phyloP scores from a whole-genome alignment of 2,113 vertebrate genomes.

The Engystomops pustulosus region DNA sequence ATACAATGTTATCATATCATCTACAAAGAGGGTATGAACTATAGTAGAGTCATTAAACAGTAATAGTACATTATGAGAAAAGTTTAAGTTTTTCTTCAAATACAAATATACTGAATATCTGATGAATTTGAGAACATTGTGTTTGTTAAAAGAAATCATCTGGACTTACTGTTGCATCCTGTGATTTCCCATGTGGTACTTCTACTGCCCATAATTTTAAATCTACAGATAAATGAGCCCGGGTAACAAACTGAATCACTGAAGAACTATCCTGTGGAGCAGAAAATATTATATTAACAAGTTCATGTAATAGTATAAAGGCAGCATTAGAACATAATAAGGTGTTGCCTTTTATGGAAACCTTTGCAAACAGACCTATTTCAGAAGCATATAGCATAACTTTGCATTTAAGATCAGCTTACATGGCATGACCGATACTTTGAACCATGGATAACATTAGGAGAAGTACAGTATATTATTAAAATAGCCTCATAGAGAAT shows the following conservation, averaged over 20 bases:
- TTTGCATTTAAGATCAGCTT: neutral
- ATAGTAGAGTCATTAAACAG: too few relatives aligned
- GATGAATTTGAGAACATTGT: too few relatives aligned
- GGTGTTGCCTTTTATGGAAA: neutral
- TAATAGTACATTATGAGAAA: too few relatives aligned
- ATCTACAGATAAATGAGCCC: conserved; percentile 75
- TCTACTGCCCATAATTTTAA: conserved; percentile 79
- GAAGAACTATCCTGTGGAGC: conserved; percentile 90
- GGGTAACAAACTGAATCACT: conserved; percentile 93
- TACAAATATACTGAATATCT: too few relatives aligned
- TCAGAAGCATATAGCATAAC: neutral
- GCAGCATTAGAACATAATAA: neutral
- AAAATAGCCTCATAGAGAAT: neutral
- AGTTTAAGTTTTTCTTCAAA: too few relatives aligned
- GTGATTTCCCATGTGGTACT: conserved; percentile 80
- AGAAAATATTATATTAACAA: conserved; percentile 25
- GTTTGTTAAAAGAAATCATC: neutral
- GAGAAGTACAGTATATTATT: too few relatives aligned
- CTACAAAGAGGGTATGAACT: too few relatives aligned
- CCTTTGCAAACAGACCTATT: neutral
- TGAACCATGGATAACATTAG: neutral
- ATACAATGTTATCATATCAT: too few relatives aligned
- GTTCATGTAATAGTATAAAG: neutral
- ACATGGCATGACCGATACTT: neutral
- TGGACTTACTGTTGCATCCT: conserved; percentile 88